Base-by-base conservation (phyloP, 2,888 invertebrate genomes). In the Agrotis segetum region DNA sequence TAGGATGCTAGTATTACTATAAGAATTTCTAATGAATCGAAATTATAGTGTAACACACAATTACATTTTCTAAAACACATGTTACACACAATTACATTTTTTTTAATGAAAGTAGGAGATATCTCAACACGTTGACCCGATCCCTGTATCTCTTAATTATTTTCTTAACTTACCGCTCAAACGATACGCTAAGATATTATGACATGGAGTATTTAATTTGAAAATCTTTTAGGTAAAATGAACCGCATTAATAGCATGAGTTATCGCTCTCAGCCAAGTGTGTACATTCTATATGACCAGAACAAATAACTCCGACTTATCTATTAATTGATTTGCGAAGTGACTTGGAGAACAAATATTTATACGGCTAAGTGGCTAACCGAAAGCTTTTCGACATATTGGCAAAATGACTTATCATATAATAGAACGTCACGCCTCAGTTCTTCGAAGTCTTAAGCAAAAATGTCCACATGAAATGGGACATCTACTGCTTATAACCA, bases 341-440 rank as follows among this genome's bases (percentile, higher is more conserved):
- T 58, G 19, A 6, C 40, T 44, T 24, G 1, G 16, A 11, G 13
- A 40, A 52, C 58, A 53, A 70, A 77, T 60, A 49, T 77, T 77
- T 77, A 49, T 44, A 9, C 16, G 7, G 24, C 5, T 77, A 49
- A 56, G 55, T 67, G 56, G 34, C 2, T 34, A 67, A 7, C 21
- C 21, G 14, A 19, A 67, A 68, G 21, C 49, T 76, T 50, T 44
- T 76, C 7, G 44, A 13, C 6, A 17, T 55, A 66, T 74, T 71
- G 47, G 40, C 13, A 49, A 55, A 29, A 21, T n/a, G 1, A 50
- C 21, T 50, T 60, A 17, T 3, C 40, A 47, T 19, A 1, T 40
- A 40, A 40, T 40, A 34, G 34, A 47, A 11, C 11, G 40, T 11
- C 1, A 11, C 3, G 1, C 16, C 13, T 19, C 3, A 61, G n/a